Evolutionary conservation across 1,140 invertebrate genomes (phyloP).

Genomic region (Chironomus tepperi): DNA sequence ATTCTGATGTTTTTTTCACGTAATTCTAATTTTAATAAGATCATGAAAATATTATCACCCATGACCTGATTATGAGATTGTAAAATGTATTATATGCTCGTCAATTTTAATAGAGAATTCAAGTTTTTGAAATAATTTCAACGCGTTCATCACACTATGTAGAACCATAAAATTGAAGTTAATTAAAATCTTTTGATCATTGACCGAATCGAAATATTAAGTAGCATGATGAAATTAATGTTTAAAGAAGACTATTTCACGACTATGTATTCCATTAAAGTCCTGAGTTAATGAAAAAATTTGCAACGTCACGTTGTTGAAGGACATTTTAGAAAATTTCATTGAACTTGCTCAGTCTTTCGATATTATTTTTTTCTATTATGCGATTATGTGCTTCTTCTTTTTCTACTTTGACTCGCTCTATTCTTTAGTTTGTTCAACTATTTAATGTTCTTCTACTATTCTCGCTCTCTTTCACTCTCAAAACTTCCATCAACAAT

Average conservation of each 20-base stretch:
- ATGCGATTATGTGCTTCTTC: too few species aligned
- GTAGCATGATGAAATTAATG: not conserved
- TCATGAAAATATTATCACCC: too few species aligned
- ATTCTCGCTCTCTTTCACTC: not conserved
- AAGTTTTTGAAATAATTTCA: too few species aligned
- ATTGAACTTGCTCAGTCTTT: not conserved
- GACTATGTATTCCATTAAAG: not conserved
- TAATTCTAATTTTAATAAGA: too few species aligned
- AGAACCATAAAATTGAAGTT: not conserved
- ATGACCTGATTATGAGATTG: too few species aligned
- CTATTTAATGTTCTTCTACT: not conserved
- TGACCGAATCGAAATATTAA: not conserved
- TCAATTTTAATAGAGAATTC: too few species aligned
- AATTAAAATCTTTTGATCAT: not conserved
- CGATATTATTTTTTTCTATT: too few species aligned
- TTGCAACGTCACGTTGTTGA: not conserved
- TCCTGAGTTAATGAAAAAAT: not conserved
- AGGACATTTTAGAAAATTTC: not conserved
- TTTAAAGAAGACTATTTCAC: not conserved
- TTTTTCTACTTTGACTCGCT: not conserved
- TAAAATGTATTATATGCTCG: too few species aligned
- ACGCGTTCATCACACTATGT: too few species aligned
- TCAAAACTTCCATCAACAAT: not conserved
- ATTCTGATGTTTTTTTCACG: not conserved
- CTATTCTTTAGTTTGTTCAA: not conserved